Evolutionary conservation across 2,888 invertebrate genomes (phyloP), one percentile per base, ranked within the genome.

Genomic region (Rotaria sp.): DNA sequence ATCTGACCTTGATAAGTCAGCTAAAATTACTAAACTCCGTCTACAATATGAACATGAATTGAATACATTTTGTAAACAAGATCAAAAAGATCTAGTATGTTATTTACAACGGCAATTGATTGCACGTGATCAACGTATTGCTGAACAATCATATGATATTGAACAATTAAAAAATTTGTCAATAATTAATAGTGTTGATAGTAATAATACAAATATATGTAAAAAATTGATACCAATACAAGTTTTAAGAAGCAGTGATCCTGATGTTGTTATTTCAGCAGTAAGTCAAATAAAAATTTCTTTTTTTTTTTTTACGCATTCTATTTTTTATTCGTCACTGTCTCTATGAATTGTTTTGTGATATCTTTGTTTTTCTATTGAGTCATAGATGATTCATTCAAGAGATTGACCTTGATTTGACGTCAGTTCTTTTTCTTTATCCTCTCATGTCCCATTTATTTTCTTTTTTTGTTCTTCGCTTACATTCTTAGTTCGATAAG

Each of bases 1-100:
- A 80, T 75, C 84, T 30, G 86, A 86, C 75, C 50, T 86, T 41
- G 84, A 86, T 74, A 86, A 86, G 74, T 75, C 86, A 24, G 86
- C 86, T 30, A 84, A 86, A 55, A 80, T 86, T 24, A 52, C 55
- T 24, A 86, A 86, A 45, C 52, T 86, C 21, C 84, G 74, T 48
- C 48, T 86, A 35, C 52, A 84, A 45, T 86, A 75, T 48, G 75
- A 86, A 74, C 38, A 50, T n/a, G 86, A 86, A 45, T 38, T 86
- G 15, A 41, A 38, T 3, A 74, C 67, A 45, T 85, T 86, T 52
- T 45, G 86, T n/a, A 84, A 67, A 41, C 75, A 86, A 11, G 84
- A 55, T 45, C 75, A 86, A 26, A 55, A 52, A 35, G 86, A 86
- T 57, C 48, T 86, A 26, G 84, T 86, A n/a, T 30, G 74, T 48